Conservation (phyloP, 1,140 invertebrate genomes). For the Trigoniulus corallinus region DNA sequence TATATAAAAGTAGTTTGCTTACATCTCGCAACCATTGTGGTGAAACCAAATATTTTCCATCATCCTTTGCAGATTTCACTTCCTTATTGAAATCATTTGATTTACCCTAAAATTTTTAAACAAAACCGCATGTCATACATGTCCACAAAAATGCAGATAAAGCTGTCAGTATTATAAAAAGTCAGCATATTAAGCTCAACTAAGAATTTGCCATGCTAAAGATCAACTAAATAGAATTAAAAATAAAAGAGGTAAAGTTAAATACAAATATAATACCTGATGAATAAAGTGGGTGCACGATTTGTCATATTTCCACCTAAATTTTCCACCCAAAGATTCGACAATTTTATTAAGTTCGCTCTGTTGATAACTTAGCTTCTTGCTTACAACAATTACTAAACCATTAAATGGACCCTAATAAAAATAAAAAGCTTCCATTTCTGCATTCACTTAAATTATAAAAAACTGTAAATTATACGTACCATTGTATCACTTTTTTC, state of each 20-base stretch:
- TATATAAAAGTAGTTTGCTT: not conserved
- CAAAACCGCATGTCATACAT: too few relatives aligned
- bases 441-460: too few relatives aligned
- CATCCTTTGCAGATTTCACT: constrained; percentile 24
- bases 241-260: not conserved
- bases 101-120: too few relatives aligned
- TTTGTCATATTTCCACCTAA: constrained; percentile 24
- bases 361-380: constrained; percentile 26
- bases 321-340: constrained; percentile 26
- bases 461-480: too few relatives aligned
- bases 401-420: constrained; percentile 20
- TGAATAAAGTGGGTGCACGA: constrained; percentile 31
- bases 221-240: too few relatives aligned
- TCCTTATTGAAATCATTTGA: too few relatives aligned
- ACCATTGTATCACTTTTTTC: too few relatives aligned
- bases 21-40: constrained; percentile 27
- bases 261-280: constrained; percentile 16
- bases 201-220: too few relatives aligned
- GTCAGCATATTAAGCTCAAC: too few relatives aligned
- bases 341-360: constrained; percentile 25
- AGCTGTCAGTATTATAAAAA: too few relatives aligned
- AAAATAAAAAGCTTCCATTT: too few relatives aligned
- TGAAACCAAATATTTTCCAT: constrained; percentile 29
- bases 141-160: not conserved
- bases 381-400: constrained; percentile 25